A percentile compares a stretch with the other conserved stretches of the same genome.
Evolutionary conservation across 2,113 vertebrate genomes (phyloP).

Genomic region (Phodopus roborovskii): DNA sequence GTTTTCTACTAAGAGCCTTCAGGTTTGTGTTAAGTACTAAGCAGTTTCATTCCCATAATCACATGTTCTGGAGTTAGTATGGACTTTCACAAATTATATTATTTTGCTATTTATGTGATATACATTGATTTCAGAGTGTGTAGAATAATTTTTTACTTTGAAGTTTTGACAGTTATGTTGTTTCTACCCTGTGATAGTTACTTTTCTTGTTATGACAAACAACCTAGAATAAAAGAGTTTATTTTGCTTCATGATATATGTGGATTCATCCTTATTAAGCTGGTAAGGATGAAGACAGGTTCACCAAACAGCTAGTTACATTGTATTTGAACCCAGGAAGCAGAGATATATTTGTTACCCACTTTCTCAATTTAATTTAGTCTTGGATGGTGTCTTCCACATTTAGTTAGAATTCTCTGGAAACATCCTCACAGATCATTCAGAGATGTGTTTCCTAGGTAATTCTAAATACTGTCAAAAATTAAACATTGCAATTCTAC

Average conservation of each 20-base stretch:
- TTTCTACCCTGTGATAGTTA: neutral
- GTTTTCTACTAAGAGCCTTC: neutral
- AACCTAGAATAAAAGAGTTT: neutral
- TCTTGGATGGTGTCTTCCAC: neutral
- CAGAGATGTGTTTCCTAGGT: neutral
- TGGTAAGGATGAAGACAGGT: neutral
- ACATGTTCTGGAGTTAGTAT: neutral
- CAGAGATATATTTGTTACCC: neutral
- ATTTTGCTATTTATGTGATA: neutral
- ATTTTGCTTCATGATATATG: neutral
- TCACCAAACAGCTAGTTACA: neutral
- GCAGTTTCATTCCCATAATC: slow-evolving; percentile 17
- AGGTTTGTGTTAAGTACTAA: neutral
- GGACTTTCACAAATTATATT: neutral
- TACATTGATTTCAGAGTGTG: slow-evolving; percentile 14
- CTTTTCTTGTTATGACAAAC: neutral
- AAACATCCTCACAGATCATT: neutral
- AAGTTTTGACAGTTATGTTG: neutral
- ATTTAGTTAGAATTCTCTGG: neutral
- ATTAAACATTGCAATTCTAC: neutral
- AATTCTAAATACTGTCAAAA: neutral
- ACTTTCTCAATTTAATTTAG: neutral
- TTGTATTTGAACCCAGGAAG: neutral
- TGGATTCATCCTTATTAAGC: rapidly evolving
- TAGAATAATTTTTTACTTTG: neutral